Conservation (phyloP, 1,140 invertebrate genomes). For the Drosophila cardini region DNA sequence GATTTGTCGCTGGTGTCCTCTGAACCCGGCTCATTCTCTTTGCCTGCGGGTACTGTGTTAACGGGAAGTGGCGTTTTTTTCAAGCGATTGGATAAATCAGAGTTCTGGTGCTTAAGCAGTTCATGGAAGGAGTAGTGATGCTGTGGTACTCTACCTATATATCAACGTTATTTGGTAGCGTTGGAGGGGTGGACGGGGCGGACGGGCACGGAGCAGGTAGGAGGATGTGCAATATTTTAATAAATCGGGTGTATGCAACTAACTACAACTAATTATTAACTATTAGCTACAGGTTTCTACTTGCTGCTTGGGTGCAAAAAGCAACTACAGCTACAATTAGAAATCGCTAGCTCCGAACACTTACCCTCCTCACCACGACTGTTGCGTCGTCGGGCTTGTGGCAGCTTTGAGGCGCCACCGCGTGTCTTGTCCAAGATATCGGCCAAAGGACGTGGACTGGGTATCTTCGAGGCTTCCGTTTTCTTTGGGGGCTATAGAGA, state of each 20-base stretch:
- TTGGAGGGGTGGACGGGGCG: background rate
- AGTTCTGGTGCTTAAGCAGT: constrained; percentile 83
- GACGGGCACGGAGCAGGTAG: constrained; percentile 29
- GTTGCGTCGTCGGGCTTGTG: constrained; percentile 67
- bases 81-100: constrained; percentile 78
- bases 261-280: constrained; percentile 46
- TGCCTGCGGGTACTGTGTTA: constrained; percentile 55
- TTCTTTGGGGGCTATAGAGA: constrained; percentile 70
- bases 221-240: constrained; percentile 63
- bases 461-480: constrained; percentile 74
- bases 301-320: constrained; percentile 59
- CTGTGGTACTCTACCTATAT: constrained; percentile 75
- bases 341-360: constrained; percentile 39
- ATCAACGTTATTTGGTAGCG: constrained; percentile 11
- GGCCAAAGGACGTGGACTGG: constrained; percentile 77
- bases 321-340: constrained; percentile 49
- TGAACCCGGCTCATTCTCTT: constrained; percentile 38
- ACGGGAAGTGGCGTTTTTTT: constrained; percentile 80
- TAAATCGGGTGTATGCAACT: constrained; percentile 66
- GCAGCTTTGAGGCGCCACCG: constrained; percentile 69
- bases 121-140: constrained; percentile 81
- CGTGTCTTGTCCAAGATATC: constrained; percentile 78
- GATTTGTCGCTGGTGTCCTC: constrained; percentile 48
- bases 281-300: constrained; percentile 64
- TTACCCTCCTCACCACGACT: constrained; percentile 78